Evolutionary conservation across 2,113 vertebrate genomes (phyloP).

Genomic region (Tricholaema leucomelas): DNA sequence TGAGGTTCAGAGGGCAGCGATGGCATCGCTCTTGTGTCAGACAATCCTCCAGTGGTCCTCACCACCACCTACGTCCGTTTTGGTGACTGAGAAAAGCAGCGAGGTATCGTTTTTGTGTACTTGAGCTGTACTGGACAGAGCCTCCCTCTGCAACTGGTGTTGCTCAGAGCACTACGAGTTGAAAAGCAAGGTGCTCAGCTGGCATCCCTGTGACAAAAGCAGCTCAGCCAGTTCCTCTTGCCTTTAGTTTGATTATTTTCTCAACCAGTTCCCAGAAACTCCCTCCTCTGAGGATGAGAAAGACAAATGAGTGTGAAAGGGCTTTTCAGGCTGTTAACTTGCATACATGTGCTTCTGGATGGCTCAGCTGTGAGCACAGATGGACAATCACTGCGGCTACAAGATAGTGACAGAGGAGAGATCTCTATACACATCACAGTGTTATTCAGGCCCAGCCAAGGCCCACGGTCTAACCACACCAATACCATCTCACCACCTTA

Average conservation of each 20-base stretch:
- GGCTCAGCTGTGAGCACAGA: conserved; percentile 28
- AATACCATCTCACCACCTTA: background rate
- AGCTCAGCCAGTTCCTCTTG: background rate
- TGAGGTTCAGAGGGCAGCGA: background rate
- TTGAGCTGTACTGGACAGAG: background rate
- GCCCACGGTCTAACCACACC: background rate
- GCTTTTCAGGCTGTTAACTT: conserved; percentile 12
- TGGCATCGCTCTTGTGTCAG: background rate
- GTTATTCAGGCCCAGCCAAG: conserved; percentile 62
- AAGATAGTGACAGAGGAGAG: conserved; percentile 15
- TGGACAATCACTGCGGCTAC: background rate
- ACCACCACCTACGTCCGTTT: background rate
- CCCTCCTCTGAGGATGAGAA: conserved; percentile 9
- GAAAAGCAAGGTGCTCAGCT: background rate
- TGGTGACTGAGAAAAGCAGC: background rate
- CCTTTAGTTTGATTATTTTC: background rate
- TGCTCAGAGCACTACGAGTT: background rate
- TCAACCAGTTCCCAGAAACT: conserved; percentile 4
- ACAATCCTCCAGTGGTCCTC: background rate
- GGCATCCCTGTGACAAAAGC: background rate
- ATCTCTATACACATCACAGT: conserved; percentile 68
- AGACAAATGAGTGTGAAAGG: background rate
- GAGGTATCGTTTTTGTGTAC: background rate
- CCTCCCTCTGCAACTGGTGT: background rate
- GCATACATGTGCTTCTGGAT: background rate